Percentiles rank a stretch among this genome's conserved stretches.
phyloP scores from a whole-genome alignment of 2,113 vertebrate species.

The Probosciger aterrimus region DNA sequence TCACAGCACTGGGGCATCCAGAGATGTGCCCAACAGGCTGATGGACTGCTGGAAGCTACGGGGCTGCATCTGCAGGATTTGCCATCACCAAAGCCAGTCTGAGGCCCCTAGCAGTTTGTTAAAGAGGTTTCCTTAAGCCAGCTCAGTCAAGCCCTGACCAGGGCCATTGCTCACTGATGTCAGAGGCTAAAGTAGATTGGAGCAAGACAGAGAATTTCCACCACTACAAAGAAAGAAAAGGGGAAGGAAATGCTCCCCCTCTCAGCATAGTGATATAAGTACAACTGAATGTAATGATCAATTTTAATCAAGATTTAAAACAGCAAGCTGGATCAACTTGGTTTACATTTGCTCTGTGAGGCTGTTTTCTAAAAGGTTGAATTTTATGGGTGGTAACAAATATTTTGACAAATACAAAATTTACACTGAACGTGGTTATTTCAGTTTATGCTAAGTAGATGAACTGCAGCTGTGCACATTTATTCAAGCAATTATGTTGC shows the following conservation, averaged over 20 bases:
- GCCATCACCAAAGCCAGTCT: not conserved
- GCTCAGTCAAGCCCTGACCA: not conserved
- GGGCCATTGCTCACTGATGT: not conserved
- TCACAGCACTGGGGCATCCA: not conserved
- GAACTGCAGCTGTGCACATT: not conserved
- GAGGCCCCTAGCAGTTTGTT: not conserved
- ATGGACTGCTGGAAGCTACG: not conserved
- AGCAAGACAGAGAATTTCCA: not conserved
- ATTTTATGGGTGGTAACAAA: not conserved
- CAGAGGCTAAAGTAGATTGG: not conserved
- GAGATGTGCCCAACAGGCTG: not conserved
- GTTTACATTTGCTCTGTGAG: not conserved
- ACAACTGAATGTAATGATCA: not conserved
- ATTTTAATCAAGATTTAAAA: not conserved
- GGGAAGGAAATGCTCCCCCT: not conserved
- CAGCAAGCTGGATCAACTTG: not conserved
- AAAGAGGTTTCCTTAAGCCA: not conserved
- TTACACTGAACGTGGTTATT: not conserved
- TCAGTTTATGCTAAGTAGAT: not conserved
- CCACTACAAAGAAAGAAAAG: not conserved
- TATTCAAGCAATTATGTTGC: conserved; percentile 48
- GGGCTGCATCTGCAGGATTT: not conserved
- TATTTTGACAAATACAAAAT: not conserved
- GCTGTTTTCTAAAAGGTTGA: not conserved
- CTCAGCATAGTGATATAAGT: not conserved